These are phyloP conservation scores for Entomobrya multifasciata DNA, from an alignment of 2,888 invertebrate species.

Conservation along the genomic window DNA sequence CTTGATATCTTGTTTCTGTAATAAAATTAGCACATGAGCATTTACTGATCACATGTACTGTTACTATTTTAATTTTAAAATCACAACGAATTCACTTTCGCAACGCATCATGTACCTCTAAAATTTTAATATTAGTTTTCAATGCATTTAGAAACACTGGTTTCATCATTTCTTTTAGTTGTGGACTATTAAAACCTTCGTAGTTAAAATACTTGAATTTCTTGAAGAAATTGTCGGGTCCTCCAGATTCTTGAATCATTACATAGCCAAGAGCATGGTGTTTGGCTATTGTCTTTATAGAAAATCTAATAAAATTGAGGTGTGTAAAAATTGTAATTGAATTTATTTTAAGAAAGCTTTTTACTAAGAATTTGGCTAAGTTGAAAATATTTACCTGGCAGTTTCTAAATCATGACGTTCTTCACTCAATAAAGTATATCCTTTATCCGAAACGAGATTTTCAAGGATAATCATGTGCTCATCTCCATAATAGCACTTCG, in stretches of 20 bases:
- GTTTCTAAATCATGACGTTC: conserved; percentile 26
- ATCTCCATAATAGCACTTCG: conserved; percentile 69
- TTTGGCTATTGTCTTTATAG: conserved; percentile 65
- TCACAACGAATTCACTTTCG: too few relatives aligned
- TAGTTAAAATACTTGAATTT: conserved; percentile 35
- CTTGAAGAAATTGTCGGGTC: conserved; percentile 47
- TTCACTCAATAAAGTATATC: neutral
- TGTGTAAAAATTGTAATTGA: too few relatives aligned
- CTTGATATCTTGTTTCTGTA: too few relatives aligned
- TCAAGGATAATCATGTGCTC: conserved; percentile 46
- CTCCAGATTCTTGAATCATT: conserved; percentile 56
- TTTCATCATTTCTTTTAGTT: neutral
- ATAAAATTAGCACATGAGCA: too few relatives aligned
- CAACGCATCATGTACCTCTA: conserved; percentile 39
- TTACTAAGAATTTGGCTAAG: too few relatives aligned
- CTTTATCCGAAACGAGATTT: conserved; percentile 34
- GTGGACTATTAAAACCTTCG: conserved; percentile 26
- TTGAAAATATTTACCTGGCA: too few relatives aligned
- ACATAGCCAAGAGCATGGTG: conserved; percentile 65
- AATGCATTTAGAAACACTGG: conserved; percentile 19
- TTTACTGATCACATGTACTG: too few relatives aligned
- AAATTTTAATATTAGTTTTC: conserved; percentile 36
- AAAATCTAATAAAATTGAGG: too few relatives aligned
- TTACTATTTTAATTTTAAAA: too few relatives aligned
- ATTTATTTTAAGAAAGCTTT: too few relatives aligned